A percentile compares a stretch with the other conserved stretches of the same genome.
These are phyloP conservation scores for Mya arenaria DNA, from an alignment of 1,140 invertebrate genomes.

Conservation along the genomic window DNA sequence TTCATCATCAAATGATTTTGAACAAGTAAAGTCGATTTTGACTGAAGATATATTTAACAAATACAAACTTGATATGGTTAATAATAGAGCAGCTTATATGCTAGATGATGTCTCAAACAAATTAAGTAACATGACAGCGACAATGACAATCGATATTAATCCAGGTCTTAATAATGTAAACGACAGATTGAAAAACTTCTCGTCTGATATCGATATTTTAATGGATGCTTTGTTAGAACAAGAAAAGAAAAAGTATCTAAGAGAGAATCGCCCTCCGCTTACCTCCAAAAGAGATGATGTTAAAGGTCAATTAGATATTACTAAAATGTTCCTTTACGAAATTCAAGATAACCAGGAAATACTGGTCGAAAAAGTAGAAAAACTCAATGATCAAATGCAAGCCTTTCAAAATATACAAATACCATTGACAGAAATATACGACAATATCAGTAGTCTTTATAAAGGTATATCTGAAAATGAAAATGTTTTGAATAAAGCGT, in stretches of 20 bases:
- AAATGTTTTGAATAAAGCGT: neutral
- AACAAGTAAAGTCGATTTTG: neutral
- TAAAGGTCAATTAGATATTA: too few species aligned
- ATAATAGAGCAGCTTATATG: neutral
- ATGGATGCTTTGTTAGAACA: neutral
- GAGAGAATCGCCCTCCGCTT: neutral
- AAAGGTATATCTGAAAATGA: neutral
- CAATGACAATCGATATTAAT: neutral
- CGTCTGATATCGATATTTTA: neutral
- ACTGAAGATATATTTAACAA: neutral
- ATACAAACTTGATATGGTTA: neutral
- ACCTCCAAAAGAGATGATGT: neutral
- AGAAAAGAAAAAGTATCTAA: slow-evolving; percentile 20
- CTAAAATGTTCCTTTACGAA: neutral
- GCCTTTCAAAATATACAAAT: neutral
- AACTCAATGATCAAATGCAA: neutral
- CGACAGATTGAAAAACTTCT: neutral
- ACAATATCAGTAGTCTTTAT: neutral
- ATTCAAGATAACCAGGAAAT: neutral
- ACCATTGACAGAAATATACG: neutral
- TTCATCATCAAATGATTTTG: neutral
- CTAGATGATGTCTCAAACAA: neutral
- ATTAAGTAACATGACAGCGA: neutral
- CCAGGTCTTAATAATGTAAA: neutral
- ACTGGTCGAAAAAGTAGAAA: neutral